These are phyloP conservation scores for Corythoichthys haematopterus DNA, from an alignment of 2,113 vertebrate genomes.

Conservation along the genomic window DNA sequence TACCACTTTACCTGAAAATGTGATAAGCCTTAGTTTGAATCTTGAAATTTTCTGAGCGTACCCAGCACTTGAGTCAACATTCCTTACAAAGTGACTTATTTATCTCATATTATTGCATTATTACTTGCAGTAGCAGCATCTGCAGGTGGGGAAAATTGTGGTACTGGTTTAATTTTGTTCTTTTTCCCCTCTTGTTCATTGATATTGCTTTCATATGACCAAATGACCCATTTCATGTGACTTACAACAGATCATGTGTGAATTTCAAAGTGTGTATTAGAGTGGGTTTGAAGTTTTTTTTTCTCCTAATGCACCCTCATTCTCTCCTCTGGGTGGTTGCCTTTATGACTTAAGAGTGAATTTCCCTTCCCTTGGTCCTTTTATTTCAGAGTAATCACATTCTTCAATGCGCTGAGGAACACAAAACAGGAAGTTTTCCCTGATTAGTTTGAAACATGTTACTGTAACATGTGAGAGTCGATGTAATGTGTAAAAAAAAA, in stretches of 20 bases:
- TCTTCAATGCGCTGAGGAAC: slow-evolving; percentile 25
- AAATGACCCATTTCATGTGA: slow-evolving; percentile 35
- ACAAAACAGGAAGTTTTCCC: not conserved
- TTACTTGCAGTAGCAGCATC: slow-evolving; percentile 44
- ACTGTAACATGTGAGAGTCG: slow-evolving; percentile 39
- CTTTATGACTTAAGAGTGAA: slow-evolving; percentile 5
- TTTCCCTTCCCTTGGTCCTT: slow-evolving; percentile 23
- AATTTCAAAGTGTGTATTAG: slow-evolving; percentile 41
- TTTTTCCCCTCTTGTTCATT: slow-evolving; percentile 51
- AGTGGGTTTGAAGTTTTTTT: slow-evolving; percentile 46
- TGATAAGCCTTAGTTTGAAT: slow-evolving; percentile 41
- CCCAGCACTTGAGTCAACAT: slow-evolving; percentile 42
- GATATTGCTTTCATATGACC: slow-evolving; percentile 51
- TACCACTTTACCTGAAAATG: slow-evolving; percentile 31
- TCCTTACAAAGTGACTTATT: slow-evolving; percentile 54
- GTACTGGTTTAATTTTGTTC: slow-evolving; percentile 42
- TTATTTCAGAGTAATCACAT: slow-evolving; percentile 41
- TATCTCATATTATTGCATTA: slow-evolving; percentile 46
- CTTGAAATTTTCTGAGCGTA: slow-evolving; percentile 35
- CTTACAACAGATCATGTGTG: slow-evolving; percentile 46
- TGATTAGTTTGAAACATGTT: not conserved
- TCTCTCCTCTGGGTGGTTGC: slow-evolving; percentile 32
- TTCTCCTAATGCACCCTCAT: slow-evolving; percentile 1
- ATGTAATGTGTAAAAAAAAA: slow-evolving; percentile 2
- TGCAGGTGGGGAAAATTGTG: slow-evolving; percentile 28